These are phyloP conservation scores for Trichomalopsis sarcophagae DNA, from an alignment of 1,140 invertebrate genomes.

Conservation along the genomic window DNA sequence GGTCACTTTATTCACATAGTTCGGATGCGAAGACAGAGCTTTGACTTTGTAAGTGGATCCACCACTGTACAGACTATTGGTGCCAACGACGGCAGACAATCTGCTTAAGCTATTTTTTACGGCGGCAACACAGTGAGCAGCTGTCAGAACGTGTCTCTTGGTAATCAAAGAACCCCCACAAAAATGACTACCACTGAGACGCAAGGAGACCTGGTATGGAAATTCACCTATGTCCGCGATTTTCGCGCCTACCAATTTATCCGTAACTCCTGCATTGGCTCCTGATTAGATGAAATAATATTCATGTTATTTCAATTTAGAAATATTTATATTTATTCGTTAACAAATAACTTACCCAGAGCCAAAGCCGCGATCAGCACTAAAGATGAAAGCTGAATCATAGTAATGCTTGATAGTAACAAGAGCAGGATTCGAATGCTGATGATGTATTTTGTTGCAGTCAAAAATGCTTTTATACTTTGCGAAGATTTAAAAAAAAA, in stretches of 20 bases:
- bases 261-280: not conserved
- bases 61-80: conserved; percentile 21
- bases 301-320: not conserved
- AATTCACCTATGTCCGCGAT: conserved; percentile 33
- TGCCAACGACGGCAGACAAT: conserved; percentile 27
- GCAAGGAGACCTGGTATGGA: conserved; percentile 54
- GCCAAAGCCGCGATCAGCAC: too few species aligned
- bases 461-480: not conserved
- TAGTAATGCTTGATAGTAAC: too few species aligned
- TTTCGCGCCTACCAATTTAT: conserved; percentile 30
- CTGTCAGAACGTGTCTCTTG: conserved; percentile 48
- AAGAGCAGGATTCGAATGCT: too few species aligned
- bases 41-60: not conserved
- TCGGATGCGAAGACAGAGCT: too few species aligned
- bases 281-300: too few species aligned
- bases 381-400: too few species aligned
- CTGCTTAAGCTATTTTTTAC: not conserved
- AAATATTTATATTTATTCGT: not conserved
- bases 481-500: not conserved
- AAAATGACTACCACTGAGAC: not conserved
- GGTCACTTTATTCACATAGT: too few species aligned
- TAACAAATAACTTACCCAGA: too few species aligned
- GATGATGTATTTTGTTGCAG: too few species aligned
- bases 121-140: conserved; percentile 52
- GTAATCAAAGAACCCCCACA: conserved; percentile 53